Evolutionary conservation across 2,113 vertebrate genomes (phyloP).

Genomic region (Brachirus orientalis): DNA sequence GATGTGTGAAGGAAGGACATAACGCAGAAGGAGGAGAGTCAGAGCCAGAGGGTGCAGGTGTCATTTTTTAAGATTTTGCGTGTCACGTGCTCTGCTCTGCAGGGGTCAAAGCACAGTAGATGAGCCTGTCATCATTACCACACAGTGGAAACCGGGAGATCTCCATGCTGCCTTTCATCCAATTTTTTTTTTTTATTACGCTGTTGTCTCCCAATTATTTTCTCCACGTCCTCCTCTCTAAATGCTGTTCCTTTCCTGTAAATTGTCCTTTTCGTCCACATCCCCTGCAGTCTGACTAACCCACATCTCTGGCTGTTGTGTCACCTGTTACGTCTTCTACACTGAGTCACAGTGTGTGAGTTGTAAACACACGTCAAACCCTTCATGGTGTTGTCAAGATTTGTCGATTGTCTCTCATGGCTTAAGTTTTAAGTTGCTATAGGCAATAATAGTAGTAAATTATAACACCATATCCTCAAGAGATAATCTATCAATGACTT

Average conservation of each 20-base stretch:
- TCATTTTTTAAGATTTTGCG: constrained; percentile 26
- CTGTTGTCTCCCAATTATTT: constrained; percentile 21
- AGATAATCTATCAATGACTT: background rate
- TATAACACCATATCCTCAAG: too few species aligned
- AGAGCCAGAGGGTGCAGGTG: background rate
- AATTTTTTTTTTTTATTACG: constrained; percentile 10
- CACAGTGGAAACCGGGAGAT: constrained; percentile 12
- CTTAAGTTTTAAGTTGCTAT: background rate
- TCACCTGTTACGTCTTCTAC: background rate
- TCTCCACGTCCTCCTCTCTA: background rate
- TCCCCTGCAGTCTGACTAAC: constrained; percentile 10
- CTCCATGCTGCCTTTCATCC: background rate
- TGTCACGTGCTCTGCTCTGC: constrained; percentile 14
- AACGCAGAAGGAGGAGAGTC: background rate
- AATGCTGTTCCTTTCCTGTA: constrained; percentile 6
- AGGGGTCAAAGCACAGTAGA: constrained; percentile 35
- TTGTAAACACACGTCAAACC: background rate
- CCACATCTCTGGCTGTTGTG: constrained; percentile 8
- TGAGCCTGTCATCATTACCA: constrained; percentile 35
- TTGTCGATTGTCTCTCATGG: background rate
- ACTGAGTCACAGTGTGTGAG: background rate
- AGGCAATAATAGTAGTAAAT: too few species aligned
- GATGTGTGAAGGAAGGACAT: background rate
- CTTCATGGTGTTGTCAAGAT: background rate
- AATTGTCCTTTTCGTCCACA: constrained; percentile 1